phyloP scores from a whole-genome alignment of 2,797 vertebrate species.

The Eospalax fontanierii region DNA sequence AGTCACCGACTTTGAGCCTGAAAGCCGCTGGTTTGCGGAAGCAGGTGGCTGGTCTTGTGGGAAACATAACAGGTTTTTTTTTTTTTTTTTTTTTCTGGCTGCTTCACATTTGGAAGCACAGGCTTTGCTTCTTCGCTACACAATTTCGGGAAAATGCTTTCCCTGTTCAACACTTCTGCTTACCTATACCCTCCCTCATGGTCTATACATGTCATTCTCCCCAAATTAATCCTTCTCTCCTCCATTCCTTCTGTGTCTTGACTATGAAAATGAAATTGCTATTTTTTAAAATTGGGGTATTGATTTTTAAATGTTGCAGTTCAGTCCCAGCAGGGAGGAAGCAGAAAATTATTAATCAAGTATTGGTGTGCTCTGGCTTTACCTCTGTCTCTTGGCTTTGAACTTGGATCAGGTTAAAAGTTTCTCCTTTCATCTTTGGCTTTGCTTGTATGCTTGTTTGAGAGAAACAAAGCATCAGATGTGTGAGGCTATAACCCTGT shows the following conservation, averaged over 20 bases:
- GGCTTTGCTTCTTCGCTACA: not conserved
- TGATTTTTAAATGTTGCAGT: conserved; percentile 54
- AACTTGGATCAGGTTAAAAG: conserved; percentile 40
- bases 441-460: conserved; percentile 55
- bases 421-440: conserved; percentile 31
- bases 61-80: not conserved
- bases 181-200: not conserved
- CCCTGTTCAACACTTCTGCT: no score
- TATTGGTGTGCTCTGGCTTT: not conserved
- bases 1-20: not conserved
- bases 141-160: not conserved
- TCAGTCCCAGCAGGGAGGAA: not conserved
- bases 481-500: not conserved
- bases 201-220: accelerated
- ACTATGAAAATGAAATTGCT: not conserved
- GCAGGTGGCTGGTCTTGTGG: not conserved
- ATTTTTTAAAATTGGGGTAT: not conserved
- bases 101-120: not conserved
- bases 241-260: not conserved
- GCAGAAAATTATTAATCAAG: conserved; percentile 1
- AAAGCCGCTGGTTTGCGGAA: not conserved
- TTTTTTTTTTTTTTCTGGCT: not conserved
- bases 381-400: not conserved
- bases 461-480: conserved; percentile 17
- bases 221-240: not conserved